Base-by-base conservation (phyloP, 2,888 invertebrate genomes). In the Exephanes ischioxanthus region DNA sequence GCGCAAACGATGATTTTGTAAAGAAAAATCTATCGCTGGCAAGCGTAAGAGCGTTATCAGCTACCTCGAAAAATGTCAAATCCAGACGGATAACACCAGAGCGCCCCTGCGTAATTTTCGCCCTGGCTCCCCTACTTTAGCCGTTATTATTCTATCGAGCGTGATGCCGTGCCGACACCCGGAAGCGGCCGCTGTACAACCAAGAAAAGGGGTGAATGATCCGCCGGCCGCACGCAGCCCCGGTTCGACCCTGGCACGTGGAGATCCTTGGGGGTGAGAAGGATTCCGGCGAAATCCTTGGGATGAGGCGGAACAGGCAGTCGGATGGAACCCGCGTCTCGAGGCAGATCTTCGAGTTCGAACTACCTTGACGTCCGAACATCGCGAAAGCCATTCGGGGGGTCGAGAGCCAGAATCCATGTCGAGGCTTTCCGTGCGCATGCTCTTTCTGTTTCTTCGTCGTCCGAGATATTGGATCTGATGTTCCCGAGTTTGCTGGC, bases 71-170 rank as follows among this genome's bases (percentile, higher is more conserved):
- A 73, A 80, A 48, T 33, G 11, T 67, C 45, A 7, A 73, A 19
- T 7, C 45, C 26, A 37, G n/a, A 22, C n/a, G 55, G 66, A 53
- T 80, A 26, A 53, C 19, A 45, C 26, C 61, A n/a, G 3, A 16
- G 53, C 41, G 26, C n/a, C 22, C 53, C 3, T 0, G 37, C 53
- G 41, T 41, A 53, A 66, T 66, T 37, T 67, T 19, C 41, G 4
- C 41, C 33, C 33, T 16, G 7, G 30, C 72, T 37, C 16, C 14
- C 41, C 26, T 30, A 22, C 37, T 71, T 51, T 4, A 22, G 16
- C 63, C 67, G 55, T 80, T 80, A 73, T 26, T 63, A 53, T 79
- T 63, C 45, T 55, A 53, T 80, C 45, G 67, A 67, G 78, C 30
- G 61, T n/a, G 16, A 78, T 70, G 45, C n/a, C 58, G 45, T 45